Conservation (phyloP, 2,888 invertebrate genomes). For the Pristionchus exspectatus region DNA sequence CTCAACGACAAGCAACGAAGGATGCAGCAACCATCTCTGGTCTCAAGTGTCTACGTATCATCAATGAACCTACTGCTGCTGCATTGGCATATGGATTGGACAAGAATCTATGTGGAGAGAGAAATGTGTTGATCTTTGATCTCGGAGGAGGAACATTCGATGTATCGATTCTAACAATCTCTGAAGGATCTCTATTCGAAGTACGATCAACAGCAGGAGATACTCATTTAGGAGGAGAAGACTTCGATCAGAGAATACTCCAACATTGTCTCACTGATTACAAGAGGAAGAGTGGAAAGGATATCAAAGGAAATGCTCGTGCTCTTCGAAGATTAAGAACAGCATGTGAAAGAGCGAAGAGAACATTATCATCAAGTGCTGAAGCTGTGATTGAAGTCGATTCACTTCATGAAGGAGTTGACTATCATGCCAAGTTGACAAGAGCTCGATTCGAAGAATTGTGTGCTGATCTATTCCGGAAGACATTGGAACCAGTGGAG, state of each 20-base stretch:
- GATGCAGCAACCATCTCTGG: conserved; percentile 81
- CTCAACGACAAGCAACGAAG: conserved; percentile 85
- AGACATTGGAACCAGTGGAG: conserved; percentile 96
- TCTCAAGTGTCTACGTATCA: conserved; percentile 81
- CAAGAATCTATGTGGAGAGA: conserved; percentile 71
- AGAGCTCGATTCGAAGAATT: conserved; percentile 96
- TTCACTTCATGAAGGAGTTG: conserved; percentile 93
- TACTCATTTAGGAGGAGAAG: conserved; percentile 72
- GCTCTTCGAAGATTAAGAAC: conserved; percentile 92
- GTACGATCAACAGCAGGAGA: conserved; percentile 66
- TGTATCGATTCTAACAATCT: conserved; percentile 96
- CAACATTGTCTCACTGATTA: conserved; percentile 80
- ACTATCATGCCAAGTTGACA: conserved; percentile 96
- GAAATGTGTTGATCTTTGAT: conserved; percentile 80
- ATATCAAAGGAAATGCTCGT: conserved; percentile 89
- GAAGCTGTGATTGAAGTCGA: conserved; percentile 87
- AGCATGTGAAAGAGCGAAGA: conserved; percentile 86
- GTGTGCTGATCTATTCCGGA: conserved; percentile 94
- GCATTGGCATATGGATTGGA: conserved; percentile 88
- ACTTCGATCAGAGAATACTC: conserved; percentile 83
- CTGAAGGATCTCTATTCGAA: conserved; percentile 85
- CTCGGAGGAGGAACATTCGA: conserved; percentile 83
- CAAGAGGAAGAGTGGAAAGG: conserved; percentile 86
- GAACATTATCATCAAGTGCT: conserved; percentile 83
- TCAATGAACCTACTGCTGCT: conserved; percentile 83